Conservation (phyloP, 2,113 vertebrate genomes). For the Nothobranchius kuhntae region DNA sequence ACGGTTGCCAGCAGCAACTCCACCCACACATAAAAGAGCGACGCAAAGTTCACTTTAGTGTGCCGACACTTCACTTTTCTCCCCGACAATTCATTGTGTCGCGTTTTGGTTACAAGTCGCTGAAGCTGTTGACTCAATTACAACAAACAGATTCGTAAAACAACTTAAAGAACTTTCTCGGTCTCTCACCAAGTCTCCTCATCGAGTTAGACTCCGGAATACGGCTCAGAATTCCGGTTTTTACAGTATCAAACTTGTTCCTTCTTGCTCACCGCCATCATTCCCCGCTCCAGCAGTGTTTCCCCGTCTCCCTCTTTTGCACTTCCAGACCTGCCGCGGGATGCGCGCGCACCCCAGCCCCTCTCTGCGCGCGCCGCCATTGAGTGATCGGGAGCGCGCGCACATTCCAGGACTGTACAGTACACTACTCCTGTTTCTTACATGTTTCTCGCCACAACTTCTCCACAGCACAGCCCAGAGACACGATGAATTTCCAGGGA, state of each 20-base stretch:
- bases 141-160: background rate
- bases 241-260: constrained; percentile 69
- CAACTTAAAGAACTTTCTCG: constrained; percentile 13
- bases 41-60: constrained; percentile 44
- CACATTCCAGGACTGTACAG: constrained; percentile 79
- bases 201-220: constrained; percentile 40
- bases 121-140: constrained; percentile 8
- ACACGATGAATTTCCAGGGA: constrained; percentile 30
- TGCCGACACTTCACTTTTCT: constrained; percentile 20
- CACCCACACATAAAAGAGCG: background rate
- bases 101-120: constrained; percentile 34
- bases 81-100: constrained; percentile 61
- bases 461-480: constrained; percentile 17
- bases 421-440: constrained; percentile 58
- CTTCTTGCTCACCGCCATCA: constrained; percentile 76
- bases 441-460: constrained; percentile 41
- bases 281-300: constrained; percentile 64
- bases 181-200: constrained; percentile 62
- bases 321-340: constrained; percentile 73
- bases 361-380: constrained; percentile 21
- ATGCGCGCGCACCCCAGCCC: constrained; percentile 51
- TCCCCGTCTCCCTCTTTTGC: constrained; percentile 52
- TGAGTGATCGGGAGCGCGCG: constrained; percentile 60
- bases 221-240: constrained; percentile 35
- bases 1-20: background rate